Conservation (phyloP, 2,113 vertebrate species). For the Uropsilus gracilis region DNA sequence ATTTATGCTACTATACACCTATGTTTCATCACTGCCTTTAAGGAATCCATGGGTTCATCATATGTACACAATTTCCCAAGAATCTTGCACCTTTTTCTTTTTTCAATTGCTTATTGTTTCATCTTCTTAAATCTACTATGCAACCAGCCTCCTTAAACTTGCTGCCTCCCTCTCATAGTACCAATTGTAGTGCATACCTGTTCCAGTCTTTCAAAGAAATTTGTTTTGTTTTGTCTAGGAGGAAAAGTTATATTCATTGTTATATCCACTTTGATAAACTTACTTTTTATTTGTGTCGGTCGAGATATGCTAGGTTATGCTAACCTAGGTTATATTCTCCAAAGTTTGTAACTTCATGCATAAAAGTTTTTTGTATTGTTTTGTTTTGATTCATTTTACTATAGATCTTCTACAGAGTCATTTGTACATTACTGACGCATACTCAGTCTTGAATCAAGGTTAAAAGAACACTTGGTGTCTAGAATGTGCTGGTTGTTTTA, state of each 20-base stretch:
- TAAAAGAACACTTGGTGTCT: neutral
- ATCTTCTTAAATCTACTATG: neutral
- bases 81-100: neutral
- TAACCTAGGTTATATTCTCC: neutral
- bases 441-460: neutral
- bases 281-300: neutral
- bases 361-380: neutral
- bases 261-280: neutral
- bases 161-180: neutral
- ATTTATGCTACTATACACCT: neutral
- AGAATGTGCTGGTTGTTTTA: neutral
- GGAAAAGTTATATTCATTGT: neutral
- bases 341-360: neutral
- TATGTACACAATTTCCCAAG: neutral
- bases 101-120: neutral
- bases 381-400: neutral
- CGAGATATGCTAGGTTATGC: neutral
- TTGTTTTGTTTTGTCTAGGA: neutral
- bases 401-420: neutral
- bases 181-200: fast-evolving
- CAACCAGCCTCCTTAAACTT: neutral
- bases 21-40: neutral
- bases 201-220: neutral
- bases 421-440: neutral
- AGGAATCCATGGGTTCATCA: neutral